Conservation (phyloP, 2,888 invertebrate genomes). For the Tachina lurida region DNA sequence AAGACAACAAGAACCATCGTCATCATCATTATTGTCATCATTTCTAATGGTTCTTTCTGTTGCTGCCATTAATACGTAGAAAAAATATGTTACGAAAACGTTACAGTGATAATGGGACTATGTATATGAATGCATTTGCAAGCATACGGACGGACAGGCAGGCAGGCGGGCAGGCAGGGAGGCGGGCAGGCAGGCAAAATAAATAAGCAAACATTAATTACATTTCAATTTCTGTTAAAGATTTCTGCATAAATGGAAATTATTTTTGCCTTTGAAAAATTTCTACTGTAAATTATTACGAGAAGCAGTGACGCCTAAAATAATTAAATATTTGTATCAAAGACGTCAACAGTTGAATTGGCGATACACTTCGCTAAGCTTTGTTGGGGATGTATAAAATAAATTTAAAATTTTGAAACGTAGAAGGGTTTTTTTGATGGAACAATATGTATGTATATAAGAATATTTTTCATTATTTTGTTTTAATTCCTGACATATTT, state of each 20-base stretch:
- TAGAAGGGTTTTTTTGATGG: no score
- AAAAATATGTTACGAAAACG: slow-evolving; percentile 38
- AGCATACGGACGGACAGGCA: slow-evolving; percentile 5
- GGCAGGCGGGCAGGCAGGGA: not conserved
- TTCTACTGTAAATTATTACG: slow-evolving; percentile 49
- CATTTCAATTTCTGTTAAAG: slow-evolving; percentile 58
- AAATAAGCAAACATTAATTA: slow-evolving; percentile 58
- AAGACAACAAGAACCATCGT: slow-evolving; percentile 35
- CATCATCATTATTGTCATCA: not conserved
- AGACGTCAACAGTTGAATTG: not conserved
- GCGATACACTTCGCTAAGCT: not conserved
- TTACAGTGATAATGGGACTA: slow-evolving; percentile 37
- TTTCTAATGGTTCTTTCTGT: slow-evolving; percentile 46
- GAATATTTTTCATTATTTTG: no score
- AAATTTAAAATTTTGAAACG: no score
- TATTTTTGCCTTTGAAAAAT: slow-evolving; percentile 18
- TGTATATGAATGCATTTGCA: slow-evolving; percentile 3
- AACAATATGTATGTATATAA: no score
- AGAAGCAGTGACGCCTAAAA: slow-evolving; percentile 12
- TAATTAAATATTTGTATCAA: slow-evolving; percentile 9
- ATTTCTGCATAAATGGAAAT: slow-evolving; percentile 49
- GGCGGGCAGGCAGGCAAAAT: not conserved
- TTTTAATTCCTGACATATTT: no score
- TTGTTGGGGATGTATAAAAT: not conserved
- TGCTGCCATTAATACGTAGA: slow-evolving; percentile 29